Percentiles rank a stretch among this genome's conserved stretches.
These are phyloP conservation scores for Xiphorhynchus elegans DNA, from an alignment of 2,113 vertebrate genomes.

Conservation along the genomic window DNA sequence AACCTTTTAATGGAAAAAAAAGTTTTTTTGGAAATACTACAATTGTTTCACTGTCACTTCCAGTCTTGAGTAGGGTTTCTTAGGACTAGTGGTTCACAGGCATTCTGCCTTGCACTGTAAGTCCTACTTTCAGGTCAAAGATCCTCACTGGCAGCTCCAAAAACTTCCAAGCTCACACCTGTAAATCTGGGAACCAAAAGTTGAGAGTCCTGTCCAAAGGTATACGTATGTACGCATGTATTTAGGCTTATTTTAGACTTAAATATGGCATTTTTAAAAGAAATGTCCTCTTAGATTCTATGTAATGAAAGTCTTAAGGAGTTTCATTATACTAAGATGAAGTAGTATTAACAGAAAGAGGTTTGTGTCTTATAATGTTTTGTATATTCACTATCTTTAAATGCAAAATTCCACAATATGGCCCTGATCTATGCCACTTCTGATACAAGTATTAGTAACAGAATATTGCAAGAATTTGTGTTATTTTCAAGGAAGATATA, in stretches of 20 bases:
- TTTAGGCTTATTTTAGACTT: background rate
- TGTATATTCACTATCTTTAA: background rate
- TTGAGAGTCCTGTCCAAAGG: background rate
- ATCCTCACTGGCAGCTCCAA: background rate
- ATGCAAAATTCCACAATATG: background rate
- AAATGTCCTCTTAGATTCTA: background rate
- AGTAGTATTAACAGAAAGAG: background rate
- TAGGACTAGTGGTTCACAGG: background rate
- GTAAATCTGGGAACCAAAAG: background rate
- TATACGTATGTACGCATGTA: background rate
- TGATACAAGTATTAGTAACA: background rate
- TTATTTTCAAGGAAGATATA: background rate
- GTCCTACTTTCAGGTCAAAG: background rate
- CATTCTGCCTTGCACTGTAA: background rate
- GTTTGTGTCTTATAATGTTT: background rate
- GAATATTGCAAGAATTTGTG: background rate
- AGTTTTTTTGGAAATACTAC: background rate
- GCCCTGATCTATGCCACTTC: background rate
- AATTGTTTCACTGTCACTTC: background rate
- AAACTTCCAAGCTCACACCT: background rate
- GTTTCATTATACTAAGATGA: background rate
- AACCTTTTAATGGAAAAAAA: background rate
- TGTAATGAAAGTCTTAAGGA: background rate
- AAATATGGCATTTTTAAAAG: background rate
- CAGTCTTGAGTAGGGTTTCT: background rate